Conservation (phyloP, 2,888 invertebrate genomes). For the Rugalucina vietnamica region DNA sequence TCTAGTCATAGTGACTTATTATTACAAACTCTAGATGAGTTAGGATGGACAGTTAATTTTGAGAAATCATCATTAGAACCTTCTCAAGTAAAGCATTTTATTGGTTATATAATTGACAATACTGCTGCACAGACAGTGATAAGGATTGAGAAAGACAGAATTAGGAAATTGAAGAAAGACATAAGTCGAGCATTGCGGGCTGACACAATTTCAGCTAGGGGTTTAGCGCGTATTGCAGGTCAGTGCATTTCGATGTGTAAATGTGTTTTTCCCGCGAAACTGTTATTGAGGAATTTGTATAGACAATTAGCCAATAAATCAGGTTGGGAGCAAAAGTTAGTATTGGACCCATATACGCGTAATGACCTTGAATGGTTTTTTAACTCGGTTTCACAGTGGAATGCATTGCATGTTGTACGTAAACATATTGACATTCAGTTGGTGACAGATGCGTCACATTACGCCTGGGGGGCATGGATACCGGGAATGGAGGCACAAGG, state of each 20-base stretch:
- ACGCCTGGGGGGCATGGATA: slow-evolving; percentile 2
- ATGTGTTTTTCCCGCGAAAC: background rate
- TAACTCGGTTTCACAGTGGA: background rate
- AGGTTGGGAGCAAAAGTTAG: background rate
- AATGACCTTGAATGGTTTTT: slow-evolving; percentile 8
- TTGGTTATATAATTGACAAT: slow-evolving; percentile 5
- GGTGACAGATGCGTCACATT: background rate
- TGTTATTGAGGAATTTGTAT: background rate
- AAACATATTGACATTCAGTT: slow-evolving; percentile 3
- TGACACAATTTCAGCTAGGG: background rate
- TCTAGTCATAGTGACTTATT: background rate
- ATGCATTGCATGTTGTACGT: background rate
- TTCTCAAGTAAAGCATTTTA: background rate
- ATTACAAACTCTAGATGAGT: background rate
- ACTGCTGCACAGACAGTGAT: background rate
- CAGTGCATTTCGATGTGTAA: slow-evolving; percentile 11
- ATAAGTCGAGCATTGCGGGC: background rate
- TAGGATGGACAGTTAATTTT: slow-evolving; percentile 7
- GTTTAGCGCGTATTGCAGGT: background rate
- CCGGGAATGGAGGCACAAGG: slow-evolving; percentile 1
- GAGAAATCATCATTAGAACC: slow-evolving; percentile 11
- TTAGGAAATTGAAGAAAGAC: slow-evolving; percentile 5
- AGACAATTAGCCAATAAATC: background rate
- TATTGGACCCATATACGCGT: background rate
- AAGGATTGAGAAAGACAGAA: background rate